Conservation (phyloP, 2,888 invertebrate genomes). For the Drosophila macrothrix region DNA sequence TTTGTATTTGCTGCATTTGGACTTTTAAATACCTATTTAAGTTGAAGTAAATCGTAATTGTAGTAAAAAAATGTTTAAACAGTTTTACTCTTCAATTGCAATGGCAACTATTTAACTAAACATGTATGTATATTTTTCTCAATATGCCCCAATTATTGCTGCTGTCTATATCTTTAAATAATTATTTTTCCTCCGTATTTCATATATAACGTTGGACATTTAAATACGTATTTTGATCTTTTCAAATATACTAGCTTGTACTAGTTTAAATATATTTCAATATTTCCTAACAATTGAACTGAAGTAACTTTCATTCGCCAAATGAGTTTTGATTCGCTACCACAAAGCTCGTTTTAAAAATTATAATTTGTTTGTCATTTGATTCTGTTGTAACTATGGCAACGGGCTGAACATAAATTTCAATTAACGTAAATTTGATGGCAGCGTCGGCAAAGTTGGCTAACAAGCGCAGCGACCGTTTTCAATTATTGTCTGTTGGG, state of each 20-base stretch:
- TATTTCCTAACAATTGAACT: neutral
- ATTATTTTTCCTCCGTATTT: neutral
- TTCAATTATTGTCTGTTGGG: constrained; percentile 74
- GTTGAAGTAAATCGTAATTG: no score
- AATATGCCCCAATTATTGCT: neutral
- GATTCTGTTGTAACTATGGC: constrained; percentile 15
- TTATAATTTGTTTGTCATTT: constrained; percentile 20
- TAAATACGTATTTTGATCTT: neutral
- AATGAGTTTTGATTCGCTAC: constrained; percentile 50
- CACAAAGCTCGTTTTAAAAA: constrained; percentile 21
- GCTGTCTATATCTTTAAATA: neutral
- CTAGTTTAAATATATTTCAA: neutral
- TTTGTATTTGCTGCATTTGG: neutral
- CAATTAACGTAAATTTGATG: constrained; percentile 78
- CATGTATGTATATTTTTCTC: no score
- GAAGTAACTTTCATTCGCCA: constrained; percentile 1
- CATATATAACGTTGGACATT: neutral
- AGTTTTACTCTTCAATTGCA: no score
- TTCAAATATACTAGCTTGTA: neutral
- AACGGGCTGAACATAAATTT: constrained; percentile 68
- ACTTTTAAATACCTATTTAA: neutral
- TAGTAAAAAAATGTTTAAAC: no score
- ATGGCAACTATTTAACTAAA: no score
- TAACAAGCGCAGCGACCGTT: constrained; percentile 47
- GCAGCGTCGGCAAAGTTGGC: constrained; percentile 50